Base-by-base conservation (phyloP, 2,797 vertebrate genomes). In the Novumbra hubbsi region DNA sequence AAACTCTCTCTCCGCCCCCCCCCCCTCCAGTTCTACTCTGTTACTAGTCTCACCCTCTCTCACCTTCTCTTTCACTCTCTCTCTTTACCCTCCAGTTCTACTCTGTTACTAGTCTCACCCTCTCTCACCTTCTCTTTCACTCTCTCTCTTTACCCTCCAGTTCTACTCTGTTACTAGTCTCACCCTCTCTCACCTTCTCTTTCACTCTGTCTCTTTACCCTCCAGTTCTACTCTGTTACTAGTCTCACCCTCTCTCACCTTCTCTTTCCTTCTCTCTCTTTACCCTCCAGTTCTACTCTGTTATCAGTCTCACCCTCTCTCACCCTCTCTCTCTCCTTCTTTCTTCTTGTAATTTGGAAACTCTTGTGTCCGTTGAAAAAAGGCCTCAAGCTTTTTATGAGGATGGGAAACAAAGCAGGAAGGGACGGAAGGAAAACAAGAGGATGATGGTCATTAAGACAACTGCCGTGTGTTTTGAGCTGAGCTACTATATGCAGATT, bases 401-500 rank as follows among this genome's bases (percentile, higher is more conserved):
- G 34, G 65, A 67, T 34, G 17, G 34, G 30, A 41, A 41, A 67
- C 32, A 67, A 2, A 57, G 69, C 66, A 2, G 28, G 12, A 67
- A 49, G 19, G 2, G 34, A 55, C 49, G 7, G 21, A 57, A 63
- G 70, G 71, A 71, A 81, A 73, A 72, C 73, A 67, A 65, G 74
- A 85, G 82, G 77, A 83, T 84, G 83, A 80, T 80, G 84, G 76
- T 88, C 86, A 87, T 90, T 89, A 90, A 89, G 84, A 84, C 80
- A 89, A 86, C 75, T 68, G 80, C 83, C 86, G 87, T 71, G 78
- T 85, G 74, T 80, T 75, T 80, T 81, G 76, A 70, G 72, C 15
- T 78, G 72, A 41, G 72, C 71, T 70, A 73, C 76, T 76, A 64
- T 68, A 27, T 77, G 70, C 30, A n/a, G 76, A 82, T 78, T 75